Conservation (phyloP, 2,888 invertebrate species). For the Hirtodrosophila trivittata region DNA sequence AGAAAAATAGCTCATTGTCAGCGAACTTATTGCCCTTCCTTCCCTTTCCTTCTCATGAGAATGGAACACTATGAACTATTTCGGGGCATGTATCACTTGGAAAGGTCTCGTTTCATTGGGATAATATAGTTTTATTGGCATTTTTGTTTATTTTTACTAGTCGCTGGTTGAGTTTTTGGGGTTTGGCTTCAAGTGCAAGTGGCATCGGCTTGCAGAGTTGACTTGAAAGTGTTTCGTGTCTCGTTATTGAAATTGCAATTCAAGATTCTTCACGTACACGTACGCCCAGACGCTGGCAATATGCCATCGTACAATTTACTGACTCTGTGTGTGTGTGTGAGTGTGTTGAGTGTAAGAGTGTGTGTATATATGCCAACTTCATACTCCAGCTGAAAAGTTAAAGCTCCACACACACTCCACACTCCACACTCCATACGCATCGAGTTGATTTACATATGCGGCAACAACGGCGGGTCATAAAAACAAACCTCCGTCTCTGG, state of each 20-base stretch:
- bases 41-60: too few species aligned
- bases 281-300: slow-evolving; percentile 21
- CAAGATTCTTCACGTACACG: slow-evolving; percentile 76
- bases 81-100: too few species aligned
- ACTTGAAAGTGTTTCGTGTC: slow-evolving; percentile 76
- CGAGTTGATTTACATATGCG: slow-evolving; percentile 71
- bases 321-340: slow-evolving; percentile 1
- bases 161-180: slow-evolving; percentile 25
- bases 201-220: slow-evolving; percentile 58
- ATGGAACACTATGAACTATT: too few species aligned
- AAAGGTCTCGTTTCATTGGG: too few species aligned
- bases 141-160: slow-evolving; percentile 18
- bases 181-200: slow-evolving; percentile 60
- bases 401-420: background rate
- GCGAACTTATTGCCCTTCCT: too few species aligned
- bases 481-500: slow-evolving; percentile 51
- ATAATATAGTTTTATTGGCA: slow-evolving; percentile 6
- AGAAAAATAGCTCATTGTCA: too few species aligned
- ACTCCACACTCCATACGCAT: slow-evolving; percentile 41
- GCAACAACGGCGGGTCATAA: slow-evolving; percentile 58
- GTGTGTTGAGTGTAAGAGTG: background rate
- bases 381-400: background rate
- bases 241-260: slow-evolving; percentile 76
- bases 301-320: background rate
- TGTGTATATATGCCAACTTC: background rate